A percentile compares a stretch with the other conserved stretches of the same genome.
Evolutionary conservation across 2,113 vertebrate species (phyloP).

Genomic region (Rostratula benghalensis): DNA sequence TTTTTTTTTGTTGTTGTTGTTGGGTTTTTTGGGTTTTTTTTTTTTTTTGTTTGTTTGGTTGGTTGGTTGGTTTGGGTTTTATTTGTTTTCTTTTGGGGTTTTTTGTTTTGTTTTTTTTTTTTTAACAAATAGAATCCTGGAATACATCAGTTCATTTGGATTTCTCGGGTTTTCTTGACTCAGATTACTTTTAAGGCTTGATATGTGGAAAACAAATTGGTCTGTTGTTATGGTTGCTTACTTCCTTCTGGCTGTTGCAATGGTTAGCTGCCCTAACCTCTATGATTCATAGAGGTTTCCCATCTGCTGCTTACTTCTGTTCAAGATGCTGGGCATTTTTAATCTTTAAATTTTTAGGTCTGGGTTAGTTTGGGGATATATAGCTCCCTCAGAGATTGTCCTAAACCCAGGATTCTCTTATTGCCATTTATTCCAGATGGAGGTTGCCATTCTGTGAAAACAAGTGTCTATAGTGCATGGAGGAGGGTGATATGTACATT

Average conservation of each 20-base stretch:
- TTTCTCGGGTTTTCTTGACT: background rate
- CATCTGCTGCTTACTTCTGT: slow-evolving; percentile 44
- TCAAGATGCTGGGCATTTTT: slow-evolving; percentile 31
- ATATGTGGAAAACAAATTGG: background rate
- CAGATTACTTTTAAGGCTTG: background rate
- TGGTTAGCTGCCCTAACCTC: slow-evolving; percentile 50
- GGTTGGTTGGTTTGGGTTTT: background rate
- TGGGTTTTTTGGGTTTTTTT: background rate
- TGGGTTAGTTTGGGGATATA: background rate
- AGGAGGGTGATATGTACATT: background rate
- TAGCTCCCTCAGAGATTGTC: background rate
- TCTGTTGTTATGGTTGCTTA: slow-evolving; percentile 31
- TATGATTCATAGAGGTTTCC: slow-evolving; percentile 51
- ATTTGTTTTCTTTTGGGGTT: background rate
- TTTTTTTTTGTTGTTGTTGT: background rate
- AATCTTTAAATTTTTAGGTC: background rate
- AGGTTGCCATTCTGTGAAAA: background rate
- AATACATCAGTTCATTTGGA: background rate
- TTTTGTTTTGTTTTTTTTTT: no score
- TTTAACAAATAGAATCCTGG: background rate
- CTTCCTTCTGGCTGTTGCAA: slow-evolving; percentile 31
- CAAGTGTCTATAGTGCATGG: background rate
- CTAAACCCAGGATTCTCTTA: background rate
- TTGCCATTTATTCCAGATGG: background rate
- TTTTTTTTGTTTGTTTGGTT: no score